phyloP scores from a whole-genome alignment of 2,113 vertebrate species.

The Cygnus atratus region DNA sequence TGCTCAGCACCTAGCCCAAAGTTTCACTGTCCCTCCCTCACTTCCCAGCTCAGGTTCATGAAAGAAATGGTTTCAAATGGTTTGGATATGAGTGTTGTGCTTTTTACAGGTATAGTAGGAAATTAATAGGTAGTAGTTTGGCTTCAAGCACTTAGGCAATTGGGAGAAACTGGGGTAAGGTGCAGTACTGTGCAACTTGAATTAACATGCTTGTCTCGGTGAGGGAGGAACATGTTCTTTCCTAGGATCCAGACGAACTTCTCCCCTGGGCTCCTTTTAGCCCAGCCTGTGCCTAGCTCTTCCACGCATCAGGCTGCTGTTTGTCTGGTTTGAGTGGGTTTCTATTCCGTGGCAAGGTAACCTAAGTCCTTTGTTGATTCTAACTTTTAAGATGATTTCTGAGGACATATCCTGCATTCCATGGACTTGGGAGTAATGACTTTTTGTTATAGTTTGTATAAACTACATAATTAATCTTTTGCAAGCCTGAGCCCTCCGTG shows the following conservation, averaged over 20 bases:
- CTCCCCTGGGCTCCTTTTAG: not conserved
- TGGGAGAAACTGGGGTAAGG: not conserved
- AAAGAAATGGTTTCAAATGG: not conserved
- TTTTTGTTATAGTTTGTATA: not conserved
- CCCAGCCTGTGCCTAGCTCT: not conserved
- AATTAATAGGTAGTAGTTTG: not conserved
- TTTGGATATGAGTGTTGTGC: not conserved
- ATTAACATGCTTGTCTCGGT: not conserved
- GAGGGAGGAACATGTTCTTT: not conserved
- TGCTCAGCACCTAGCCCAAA: not conserved
- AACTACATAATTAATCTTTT: not conserved
- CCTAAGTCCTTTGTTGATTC: not conserved
- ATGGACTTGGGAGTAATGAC: rapidly evolving
- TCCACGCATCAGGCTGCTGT: not conserved
- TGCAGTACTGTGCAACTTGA: not conserved
- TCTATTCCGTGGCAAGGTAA: not conserved
- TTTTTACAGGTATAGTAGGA: not conserved
- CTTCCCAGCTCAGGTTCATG: not conserved
- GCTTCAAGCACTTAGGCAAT: not conserved
- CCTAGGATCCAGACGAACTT: not conserved
- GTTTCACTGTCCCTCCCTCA: not conserved
- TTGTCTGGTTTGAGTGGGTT: not conserved
- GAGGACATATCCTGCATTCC: not conserved
- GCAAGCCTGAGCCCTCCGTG: not conserved
- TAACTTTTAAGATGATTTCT: not conserved